Evolutionary conservation across 2,888 invertebrate genomes (phyloP).

Genomic region (Schizotus pectinicornis): DNA sequence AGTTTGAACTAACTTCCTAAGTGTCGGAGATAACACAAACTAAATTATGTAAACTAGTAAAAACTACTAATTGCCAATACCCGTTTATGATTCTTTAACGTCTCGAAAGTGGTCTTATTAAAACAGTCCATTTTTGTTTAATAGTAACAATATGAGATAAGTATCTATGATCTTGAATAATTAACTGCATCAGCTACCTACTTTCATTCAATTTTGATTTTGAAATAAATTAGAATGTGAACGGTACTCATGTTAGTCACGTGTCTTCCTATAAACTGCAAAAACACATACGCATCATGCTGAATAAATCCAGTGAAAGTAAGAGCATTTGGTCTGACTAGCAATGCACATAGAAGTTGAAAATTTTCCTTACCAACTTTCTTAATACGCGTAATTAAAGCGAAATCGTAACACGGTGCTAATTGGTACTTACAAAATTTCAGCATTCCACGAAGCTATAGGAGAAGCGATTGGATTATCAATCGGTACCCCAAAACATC

Average conservation of each 20-base stretch:
- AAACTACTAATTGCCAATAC: too few relatives aligned
- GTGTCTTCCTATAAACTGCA: constrained; percentile 13
- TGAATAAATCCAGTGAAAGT: constrained; percentile 25
- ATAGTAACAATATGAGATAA: too few relatives aligned
- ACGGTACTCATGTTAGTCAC: constrained; percentile 10
- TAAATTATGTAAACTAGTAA: too few relatives aligned
- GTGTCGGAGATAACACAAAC: too few relatives aligned
- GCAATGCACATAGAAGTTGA: constrained; percentile 15
- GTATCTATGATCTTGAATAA: not conserved
- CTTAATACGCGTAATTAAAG: constrained; percentile 19
- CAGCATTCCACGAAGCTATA: constrained; percentile 92
- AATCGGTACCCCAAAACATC: constrained; percentile 82
- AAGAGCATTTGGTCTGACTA: constrained; percentile 3
- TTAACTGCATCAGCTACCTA: not conserved
- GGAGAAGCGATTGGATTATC: constrained; percentile 89
- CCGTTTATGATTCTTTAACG: too few relatives aligned
- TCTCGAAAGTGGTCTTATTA: too few relatives aligned
- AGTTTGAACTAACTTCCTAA: too few relatives aligned
- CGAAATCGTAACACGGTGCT: constrained; percentile 7
- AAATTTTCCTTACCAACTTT: constrained; percentile 12
- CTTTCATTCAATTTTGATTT: not conserved
- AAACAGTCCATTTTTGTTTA: too few relatives aligned
- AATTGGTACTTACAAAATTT: constrained; percentile 29
- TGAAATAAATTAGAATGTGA: not conserved
- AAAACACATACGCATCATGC: constrained; percentile 8